These are phyloP conservation scores for Venturia canescens DNA, from an alignment of 1,140 invertebrate species.

Conservation along the genomic window DNA sequence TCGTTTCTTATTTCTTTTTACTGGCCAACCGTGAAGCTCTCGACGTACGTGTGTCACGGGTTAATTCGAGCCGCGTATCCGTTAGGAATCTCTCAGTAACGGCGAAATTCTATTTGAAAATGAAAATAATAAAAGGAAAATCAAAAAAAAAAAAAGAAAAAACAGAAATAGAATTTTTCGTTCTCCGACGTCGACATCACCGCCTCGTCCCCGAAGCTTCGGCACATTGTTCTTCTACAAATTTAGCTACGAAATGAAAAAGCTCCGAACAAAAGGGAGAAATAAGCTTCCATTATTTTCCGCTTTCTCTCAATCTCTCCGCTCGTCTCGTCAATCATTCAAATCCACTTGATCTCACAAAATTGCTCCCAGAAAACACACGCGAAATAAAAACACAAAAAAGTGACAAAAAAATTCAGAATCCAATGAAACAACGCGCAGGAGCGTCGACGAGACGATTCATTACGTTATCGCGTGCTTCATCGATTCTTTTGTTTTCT, in stretches of 20 bases:
- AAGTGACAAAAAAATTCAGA: conserved; percentile 1
- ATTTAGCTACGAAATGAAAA: conserved; percentile 9
- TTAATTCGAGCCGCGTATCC: conserved; percentile 53
- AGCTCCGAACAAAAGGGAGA: background rate
- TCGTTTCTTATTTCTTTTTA: conserved; percentile 58
- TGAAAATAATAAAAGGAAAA: conserved; percentile 29
- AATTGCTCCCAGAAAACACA: background rate
- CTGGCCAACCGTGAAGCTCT: conserved; percentile 71
- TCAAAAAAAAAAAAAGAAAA: conserved; percentile 30
- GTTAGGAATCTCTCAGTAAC: conserved; percentile 7
- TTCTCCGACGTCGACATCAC: background rate
- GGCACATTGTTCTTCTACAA: background rate
- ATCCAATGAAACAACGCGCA: background rate
- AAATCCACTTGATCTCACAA: background rate
- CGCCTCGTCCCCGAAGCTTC: background rate
- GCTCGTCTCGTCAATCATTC: background rate
- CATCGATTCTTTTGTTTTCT: background rate
- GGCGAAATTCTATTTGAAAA: conserved; percentile 42
- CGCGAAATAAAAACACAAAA: conserved; percentile 13
- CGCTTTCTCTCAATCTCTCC: too few species aligned
- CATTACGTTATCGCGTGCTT: background rate
- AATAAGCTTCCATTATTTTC: background rate
- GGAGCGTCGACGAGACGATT: background rate
- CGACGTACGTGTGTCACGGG: conserved; percentile 47
- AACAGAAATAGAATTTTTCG: background rate